Base-by-base conservation (phyloP, 2,888 invertebrate species). In the Drosophila ezoana region DNA sequence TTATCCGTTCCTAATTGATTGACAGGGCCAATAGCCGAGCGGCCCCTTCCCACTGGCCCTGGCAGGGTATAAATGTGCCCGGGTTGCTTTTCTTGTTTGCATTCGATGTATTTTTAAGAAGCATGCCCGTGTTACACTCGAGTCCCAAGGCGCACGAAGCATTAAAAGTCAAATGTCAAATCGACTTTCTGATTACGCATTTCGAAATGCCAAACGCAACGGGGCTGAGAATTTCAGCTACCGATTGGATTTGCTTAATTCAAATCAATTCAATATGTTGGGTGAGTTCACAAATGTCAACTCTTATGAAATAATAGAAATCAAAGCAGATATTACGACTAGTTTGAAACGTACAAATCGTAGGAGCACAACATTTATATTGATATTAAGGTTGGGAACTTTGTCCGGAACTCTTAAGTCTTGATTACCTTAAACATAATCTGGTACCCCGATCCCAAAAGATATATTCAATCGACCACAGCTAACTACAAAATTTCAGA, bases 1-100 rank as follows among this genome's bases (percentile, higher is more conserved):
- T 83, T 72, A 83, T 77, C 59, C 66, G 45, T 65, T 65, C 69
- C 60, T 72, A 80, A 82, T 77, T 87, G 75, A 80, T 77, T 74
- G 66, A 58, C 71, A 71, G 58, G 52, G 54, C 77, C 72, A 74
- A 80, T 77, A 54, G 44, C 33, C 45, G 40, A 52, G 35, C 18
- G 45, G 3, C 14, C 14, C 18, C 9, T 11, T 0, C 14, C 23
- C 4, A 3, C 11, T 2, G 10, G 3, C 13, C 32, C 6, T 5
- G 16, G 16, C 13, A 10, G 23, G 4, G 51, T 3, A 13, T 11
- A 11, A 28, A 48, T 28, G 61, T 40, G 8, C 40, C 1, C 38
- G 13, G 33, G 32, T 23, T 28, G 37, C 18, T 64, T 10, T 23
- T 45, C 23, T 43, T 49, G 28, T 18, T 28, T 41, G 40, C 16